Base-by-base conservation (phyloP, 2,797 vertebrate species). In the Sebastes itinus region DNA sequence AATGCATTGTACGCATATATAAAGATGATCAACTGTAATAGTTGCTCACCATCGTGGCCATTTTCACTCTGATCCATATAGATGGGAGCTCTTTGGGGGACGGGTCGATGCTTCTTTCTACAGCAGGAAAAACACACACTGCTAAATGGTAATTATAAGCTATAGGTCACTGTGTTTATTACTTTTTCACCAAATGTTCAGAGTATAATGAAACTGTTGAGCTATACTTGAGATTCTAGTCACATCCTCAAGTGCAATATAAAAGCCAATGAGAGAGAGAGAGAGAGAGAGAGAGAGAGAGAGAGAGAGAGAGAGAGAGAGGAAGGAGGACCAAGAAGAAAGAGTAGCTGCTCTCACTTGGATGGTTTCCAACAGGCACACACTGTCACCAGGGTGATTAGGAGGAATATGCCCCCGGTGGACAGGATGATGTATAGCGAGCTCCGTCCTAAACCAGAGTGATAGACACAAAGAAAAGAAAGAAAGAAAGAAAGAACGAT, bases 341-440 rank as follows among this genome's bases (percentile, higher is more conserved):
- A 88, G 64, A 80, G 64, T 55, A 65, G 62, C 71, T 93, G 62
- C 72, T 93, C 95, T 25, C 96, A 99, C 97, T 98, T 99, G 92
- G 98, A 98, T 2, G 98, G 98, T 90, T 99, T 99, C 98, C 98
- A 99, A 93, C 98, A 99, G 92, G 98, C 98, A 7, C 98, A 99
- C 86, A 99, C 98, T 0, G 98, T 99, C 93, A 99, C 98, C 97
- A 99, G 92, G 85, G 98, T 99, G 95, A 99, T 98, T 1, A 99
- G 97, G 81, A 99, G 97, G 92, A 99, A 99, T 94, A 99, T 99
- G 82, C 98, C 98, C 0, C 98, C 98, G 0, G 97, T 99, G 87
- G 97, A 98, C 85, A 99, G 96, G 93, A 99, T 99, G 94, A 99
- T 99, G 90, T 99, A 99, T 73, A 99, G 97, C 25, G 98, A 98